phyloP scores from a whole-genome alignment of 2,113 vertebrate genomes.

The Ctenomys sociabilis region DNA sequence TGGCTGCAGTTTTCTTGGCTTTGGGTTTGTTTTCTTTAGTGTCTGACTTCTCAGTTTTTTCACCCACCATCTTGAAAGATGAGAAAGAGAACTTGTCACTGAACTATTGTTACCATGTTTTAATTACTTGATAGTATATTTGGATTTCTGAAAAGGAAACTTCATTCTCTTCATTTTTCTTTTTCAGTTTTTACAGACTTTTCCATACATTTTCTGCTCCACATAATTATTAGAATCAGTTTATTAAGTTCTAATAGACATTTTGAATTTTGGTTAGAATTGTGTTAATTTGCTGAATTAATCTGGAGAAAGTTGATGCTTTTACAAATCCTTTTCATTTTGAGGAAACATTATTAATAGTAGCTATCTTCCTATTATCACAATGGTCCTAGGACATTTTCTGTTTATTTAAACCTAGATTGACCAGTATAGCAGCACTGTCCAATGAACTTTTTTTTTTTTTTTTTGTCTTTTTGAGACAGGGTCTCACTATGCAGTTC shows the following conservation, averaged over 20 bases:
- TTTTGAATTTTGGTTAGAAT: conserved; percentile 47
- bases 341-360: conserved; percentile 20
- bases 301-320: conserved; percentile 1
- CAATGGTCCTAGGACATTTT: not conserved
- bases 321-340: conserved; percentile 30
- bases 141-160: not conserved
- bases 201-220: conserved; percentile 16
- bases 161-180: not conserved
- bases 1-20: no score
- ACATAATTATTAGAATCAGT: conserved; percentile 18
- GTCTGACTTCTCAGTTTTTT: no score
- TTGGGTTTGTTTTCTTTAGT: no score
- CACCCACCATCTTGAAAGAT: no score
- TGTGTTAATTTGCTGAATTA: conserved; percentile 46
- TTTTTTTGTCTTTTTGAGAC: no score
- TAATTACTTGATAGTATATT: conserved; percentile 24
- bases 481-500: no score
- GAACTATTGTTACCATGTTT: not conserved
- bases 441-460: not conserved
- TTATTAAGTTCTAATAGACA: conserved; percentile 40
- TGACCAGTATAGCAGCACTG: not conserved
- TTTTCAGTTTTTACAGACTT: conserved; percentile 17
- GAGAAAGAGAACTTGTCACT: no score
- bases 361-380: conserved; percentile 25
- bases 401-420: not conserved